Conservation (phyloP, 2,888 invertebrate species). For the Eupsilia transversa region DNA sequence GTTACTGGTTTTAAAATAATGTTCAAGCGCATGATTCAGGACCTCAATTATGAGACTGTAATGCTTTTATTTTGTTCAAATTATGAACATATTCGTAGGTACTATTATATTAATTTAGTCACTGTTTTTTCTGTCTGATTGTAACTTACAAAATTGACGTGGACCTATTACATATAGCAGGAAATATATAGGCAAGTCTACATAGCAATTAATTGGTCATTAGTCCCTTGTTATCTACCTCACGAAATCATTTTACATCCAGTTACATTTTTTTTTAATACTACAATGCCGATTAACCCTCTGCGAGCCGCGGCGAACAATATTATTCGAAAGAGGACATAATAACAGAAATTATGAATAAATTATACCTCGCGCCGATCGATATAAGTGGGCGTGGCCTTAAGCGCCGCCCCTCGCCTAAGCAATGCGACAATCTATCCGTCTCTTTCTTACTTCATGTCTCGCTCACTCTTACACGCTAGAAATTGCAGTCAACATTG, state of each 20-base stretch:
- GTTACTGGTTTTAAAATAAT: neutral
- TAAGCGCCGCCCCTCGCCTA: constrained; percentile 66
- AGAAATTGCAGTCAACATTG: constrained; percentile 47
- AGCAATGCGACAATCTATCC: constrained; percentile 61
- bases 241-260: constrained; percentile 7
- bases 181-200: neutral
- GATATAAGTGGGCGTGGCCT: constrained; percentile 82
- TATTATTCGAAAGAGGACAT: constrained; percentile 69
- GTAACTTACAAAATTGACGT: neutral
- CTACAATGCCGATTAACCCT: constrained; percentile 46
- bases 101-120: neutral
- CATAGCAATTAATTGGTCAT: constrained; percentile 15
- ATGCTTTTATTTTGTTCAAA: neutral
- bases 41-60: neutral
- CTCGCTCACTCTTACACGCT: constrained; percentile 57
- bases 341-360: constrained; percentile 87
- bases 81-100: neutral
- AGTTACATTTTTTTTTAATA: constrained; percentile 16
- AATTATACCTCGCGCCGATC: constrained; percentile 81
- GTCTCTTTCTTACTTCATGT: constrained; percentile 68
- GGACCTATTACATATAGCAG: neutral
- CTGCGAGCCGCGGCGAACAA: constrained; percentile 48
- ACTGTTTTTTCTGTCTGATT: neutral
- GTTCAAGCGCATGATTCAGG: neutral
- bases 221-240: constrained; percentile 16